Percentiles rank a stretch among this genome's conserved stretches.
Conservation (phyloP, 2,888 invertebrate species). For the Scrobipalpa atriplicella region DNA sequence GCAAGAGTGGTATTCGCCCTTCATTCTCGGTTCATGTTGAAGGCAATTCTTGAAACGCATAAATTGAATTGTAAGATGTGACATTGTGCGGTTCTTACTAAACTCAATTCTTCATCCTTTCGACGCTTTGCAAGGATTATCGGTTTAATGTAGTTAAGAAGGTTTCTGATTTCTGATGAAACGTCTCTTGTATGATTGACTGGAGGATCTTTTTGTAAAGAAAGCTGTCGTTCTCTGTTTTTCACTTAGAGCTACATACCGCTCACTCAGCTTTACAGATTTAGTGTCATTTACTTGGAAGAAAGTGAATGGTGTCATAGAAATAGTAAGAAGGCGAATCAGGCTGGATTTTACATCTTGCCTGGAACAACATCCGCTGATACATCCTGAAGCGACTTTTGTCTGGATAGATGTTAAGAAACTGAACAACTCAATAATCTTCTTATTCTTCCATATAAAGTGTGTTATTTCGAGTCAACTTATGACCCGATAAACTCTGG, state of each 20-base stretch:
- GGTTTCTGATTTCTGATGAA: conserved; percentile 18
- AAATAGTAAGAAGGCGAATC: background rate
- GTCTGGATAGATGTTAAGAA: too few species aligned
- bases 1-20: conserved; percentile 57
- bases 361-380: too few species aligned
- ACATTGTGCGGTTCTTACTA: conserved; percentile 64
- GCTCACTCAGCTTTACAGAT: background rate
- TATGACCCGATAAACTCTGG: too few species aligned
- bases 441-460: too few species aligned
- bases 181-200: conserved; percentile 11
- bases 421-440: too few species aligned
- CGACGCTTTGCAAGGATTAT: conserved; percentile 61
- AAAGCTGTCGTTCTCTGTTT: conserved; percentile 5
- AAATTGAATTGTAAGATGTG: conserved; percentile 42
- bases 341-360: background rate
- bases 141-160: conserved; percentile 44
- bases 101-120: conserved; percentile 64
- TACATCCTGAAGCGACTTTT: too few species aligned
- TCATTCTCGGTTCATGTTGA: conserved; percentile 46
- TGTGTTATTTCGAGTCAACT: too few species aligned
- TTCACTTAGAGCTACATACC: background rate
- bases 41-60: conserved; percentile 54
- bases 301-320: background rate
- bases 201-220: conserved; percentile 14
- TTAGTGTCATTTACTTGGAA: background rate